Conservation (phyloP, 1,140 invertebrate species). For the Zaprionus capensis region DNA sequence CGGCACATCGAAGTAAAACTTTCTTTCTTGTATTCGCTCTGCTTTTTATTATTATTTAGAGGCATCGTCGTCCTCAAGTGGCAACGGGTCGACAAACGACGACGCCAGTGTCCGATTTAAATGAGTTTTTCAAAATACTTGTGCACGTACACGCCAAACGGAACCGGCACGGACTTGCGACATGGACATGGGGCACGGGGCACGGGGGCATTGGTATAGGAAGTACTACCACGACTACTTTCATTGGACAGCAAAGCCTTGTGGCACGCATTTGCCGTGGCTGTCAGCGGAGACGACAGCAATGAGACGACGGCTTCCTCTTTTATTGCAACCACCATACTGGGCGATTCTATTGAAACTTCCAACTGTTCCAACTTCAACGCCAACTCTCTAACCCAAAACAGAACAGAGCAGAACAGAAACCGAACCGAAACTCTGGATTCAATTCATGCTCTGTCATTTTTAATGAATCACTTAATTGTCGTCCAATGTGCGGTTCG, state of each 20-base stretch:
- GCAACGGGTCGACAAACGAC: conserved; percentile 38
- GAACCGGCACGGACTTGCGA: conserved; percentile 20
- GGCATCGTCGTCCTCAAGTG: conserved; percentile 44
- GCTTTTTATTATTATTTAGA: conserved; percentile 38
- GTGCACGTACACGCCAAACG: conserved; percentile 71
- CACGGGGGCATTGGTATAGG: not conserved
- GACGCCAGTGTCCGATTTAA: conserved; percentile 65
- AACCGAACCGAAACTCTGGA: conserved; percentile 34
- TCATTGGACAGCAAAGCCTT: conserved; percentile 40
- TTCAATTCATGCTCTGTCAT: conserved; percentile 80
- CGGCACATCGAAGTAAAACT: not conserved
- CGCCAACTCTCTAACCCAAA: conserved; percentile 39
- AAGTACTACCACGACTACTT: conserved; percentile 34
- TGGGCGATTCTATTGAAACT: conserved; percentile 58
- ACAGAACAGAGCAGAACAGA: not conserved
- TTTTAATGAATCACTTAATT: conserved; percentile 83
- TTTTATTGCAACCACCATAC: conserved; percentile 63
- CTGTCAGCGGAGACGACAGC: conserved; percentile 44
- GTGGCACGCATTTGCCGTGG: conserved; percentile 56
- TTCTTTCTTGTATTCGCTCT: conserved; percentile 18
- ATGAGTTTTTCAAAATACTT: conserved; percentile 82
- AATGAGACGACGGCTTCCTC: conserved; percentile 54
- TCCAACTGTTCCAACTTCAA: conserved; percentile 44
- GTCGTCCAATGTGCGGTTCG: conserved; percentile 56
- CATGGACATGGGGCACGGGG: conserved; percentile 11